phyloP scores from a whole-genome alignment of 2,888 invertebrate species.

The Erebia epiphron region DNA sequence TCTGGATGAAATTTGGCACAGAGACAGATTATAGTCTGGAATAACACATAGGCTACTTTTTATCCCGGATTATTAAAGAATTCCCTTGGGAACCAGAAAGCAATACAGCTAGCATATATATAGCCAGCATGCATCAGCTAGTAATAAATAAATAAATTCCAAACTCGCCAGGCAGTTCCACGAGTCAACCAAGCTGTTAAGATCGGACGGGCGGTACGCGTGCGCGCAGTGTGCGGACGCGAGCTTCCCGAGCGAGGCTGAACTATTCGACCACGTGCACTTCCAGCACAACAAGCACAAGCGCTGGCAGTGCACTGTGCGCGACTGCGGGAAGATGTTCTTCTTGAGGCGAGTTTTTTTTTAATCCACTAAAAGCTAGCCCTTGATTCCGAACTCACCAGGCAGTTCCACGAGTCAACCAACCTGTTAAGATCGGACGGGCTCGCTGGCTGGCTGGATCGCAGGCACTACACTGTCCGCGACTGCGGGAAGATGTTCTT shows the following conservation, averaged over 20 bases:
- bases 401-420: slow-evolving; percentile 48
- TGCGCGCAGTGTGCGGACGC: slow-evolving; percentile 59
- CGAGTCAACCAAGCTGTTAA: slow-evolving; percentile 51
- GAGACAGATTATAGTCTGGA: too few species aligned
- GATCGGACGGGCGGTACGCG: slow-evolving; percentile 54
- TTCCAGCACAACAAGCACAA: slow-evolving; percentile 70
- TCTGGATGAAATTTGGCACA: too few species aligned
- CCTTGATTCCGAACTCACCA: slow-evolving; percentile 35
- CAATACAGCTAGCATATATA: too few species aligned
- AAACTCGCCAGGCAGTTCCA: slow-evolving; percentile 67
- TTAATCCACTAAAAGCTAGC: too few species aligned
- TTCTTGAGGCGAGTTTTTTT: slow-evolving; percentile 57
- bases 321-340: slow-evolving; percentile 71
- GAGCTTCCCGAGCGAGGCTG: slow-evolving; percentile 63
- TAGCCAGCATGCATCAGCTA: too few species aligned
- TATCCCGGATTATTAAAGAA: too few species aligned
- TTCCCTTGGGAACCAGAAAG: too few species aligned
- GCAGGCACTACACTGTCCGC: slow-evolving; percentile 71
- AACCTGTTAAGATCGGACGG: slow-evolving; percentile 52
- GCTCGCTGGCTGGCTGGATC: too few species aligned
- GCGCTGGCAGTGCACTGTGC: slow-evolving; percentile 71
- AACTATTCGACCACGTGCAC: slow-evolving; percentile 79
- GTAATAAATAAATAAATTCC: background rate
- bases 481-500: slow-evolving; percentile 73
- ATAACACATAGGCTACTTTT: too few species aligned